Evolutionary conservation across 2,797 vertebrate species (phyloP), one percentile per base, ranked within the genome.

Genomic region (Eulemur mongoz): DNA sequence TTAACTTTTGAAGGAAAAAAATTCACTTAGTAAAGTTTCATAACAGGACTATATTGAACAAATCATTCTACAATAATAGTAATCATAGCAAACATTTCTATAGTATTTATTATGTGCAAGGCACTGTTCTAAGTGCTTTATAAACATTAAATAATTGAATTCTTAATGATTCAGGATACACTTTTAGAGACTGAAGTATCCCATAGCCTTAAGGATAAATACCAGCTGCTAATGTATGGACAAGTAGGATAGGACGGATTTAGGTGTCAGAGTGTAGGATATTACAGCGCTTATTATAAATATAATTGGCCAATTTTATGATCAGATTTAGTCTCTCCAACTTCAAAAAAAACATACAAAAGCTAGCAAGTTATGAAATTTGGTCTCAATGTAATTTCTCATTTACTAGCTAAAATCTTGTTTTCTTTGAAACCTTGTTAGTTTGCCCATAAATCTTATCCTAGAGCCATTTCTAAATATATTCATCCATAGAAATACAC

Each of bases 331-430:
- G 22, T 52, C 54, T 48, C 52, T 82, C 69, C 20, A 85, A 84
- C 52, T 84, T 84, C 59, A 84, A 11, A 89, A 92, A 92, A 92
- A 94, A 80, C 45, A 63, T 22, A 78, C 78, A 22, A 84, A 81
- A 72, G 43, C 27, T 75, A 89, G 13, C 32, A 76, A 92, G 65
- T 75, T 84, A 67, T 45, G n/a, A 94, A 87, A 87, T 91, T 79
- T 50, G 87, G 22, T 40, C 13, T 48, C 9, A 48, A 61, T 54
- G 4, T 65, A 80, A 65, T 22, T 63, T 91, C 23, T 75, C 45
- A 11, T 43, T 78, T 61, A 63, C 70, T 67, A 30, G 38, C 27
- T 92, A 67, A 84, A 79, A 89, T 40, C 63, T 89, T 15, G 6
- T 27, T 89, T 83, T 89, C 52, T 65, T 78, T 82, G 54, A 67